Conservation (phyloP, 2,888 invertebrate species). For the Sphaerophoria rueppellii region DNA sequence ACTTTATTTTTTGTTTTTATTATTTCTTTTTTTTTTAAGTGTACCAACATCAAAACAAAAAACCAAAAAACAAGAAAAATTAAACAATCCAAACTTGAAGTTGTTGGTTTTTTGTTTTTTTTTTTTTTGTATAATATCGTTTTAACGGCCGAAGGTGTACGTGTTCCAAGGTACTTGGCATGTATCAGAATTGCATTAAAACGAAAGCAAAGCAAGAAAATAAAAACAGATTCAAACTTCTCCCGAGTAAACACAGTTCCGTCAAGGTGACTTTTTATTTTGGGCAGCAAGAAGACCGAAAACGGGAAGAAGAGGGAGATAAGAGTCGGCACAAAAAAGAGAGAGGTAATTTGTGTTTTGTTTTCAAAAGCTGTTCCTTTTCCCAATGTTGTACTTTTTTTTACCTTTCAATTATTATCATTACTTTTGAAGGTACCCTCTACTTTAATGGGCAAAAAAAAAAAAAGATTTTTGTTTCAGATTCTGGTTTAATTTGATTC, state of each 20-base stretch:
- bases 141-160: constrained; percentile 42
- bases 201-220: not conserved
- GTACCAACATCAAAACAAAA: constrained; percentile 4
- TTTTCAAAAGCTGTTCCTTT: constrained; percentile 43
- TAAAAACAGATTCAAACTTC: constrained; percentile 24
- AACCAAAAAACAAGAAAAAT: constrained; percentile 25
- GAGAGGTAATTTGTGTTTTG: not conserved
- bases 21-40: not conserved
- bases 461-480: constrained; percentile 22
- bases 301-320: not conserved
- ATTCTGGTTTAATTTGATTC: constrained; percentile 13
- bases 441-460: constrained; percentile 5
- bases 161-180: constrained; percentile 45
- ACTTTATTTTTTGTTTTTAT: constrained; percentile 1
- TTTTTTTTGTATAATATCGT: not conserved
- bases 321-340: not conserved
- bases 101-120: constrained; percentile 26
- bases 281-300: constrained; percentile 4
- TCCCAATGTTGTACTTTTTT: constrained; percentile 22
- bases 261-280: constrained; percentile 47
- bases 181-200: constrained; percentile 56
- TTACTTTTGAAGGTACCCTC: constrained; percentile 11
- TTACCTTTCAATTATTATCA: constrained; percentile 29
- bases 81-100: constrained; percentile 46
- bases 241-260: constrained; percentile 7